phyloP scores from a whole-genome alignment of 2,113 vertebrate species.

The Echinops telfairi region DNA sequence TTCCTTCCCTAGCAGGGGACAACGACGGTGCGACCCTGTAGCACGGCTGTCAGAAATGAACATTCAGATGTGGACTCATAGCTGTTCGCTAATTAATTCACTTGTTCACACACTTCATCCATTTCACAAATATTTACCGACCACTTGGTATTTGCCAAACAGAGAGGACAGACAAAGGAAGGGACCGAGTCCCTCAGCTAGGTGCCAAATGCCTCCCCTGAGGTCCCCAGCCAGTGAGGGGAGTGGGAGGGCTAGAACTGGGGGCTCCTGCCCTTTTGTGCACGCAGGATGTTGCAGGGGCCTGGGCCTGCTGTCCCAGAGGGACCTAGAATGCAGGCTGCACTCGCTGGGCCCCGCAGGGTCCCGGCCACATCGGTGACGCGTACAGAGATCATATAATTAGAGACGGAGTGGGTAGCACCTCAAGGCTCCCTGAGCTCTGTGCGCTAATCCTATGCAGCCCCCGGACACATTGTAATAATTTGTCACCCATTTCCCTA shows the following conservation, averaged over 20 bases:
- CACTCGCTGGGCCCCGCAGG: too few species aligned
- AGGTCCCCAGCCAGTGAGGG: neutral
- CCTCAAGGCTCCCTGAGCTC: neutral
- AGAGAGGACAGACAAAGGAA: neutral
- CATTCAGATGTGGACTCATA: too few species aligned
- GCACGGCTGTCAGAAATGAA: neutral
- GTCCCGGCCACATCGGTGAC: neutral
- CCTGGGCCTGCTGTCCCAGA: neutral
- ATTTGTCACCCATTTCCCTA: slow-evolving; percentile 23
- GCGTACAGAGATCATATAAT: neutral
- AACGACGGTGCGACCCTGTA: fast-evolving
- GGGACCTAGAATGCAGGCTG: too few species aligned
- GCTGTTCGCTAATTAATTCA: neutral
- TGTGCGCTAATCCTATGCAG: neutral
- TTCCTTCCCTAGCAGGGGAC: fast-evolving
- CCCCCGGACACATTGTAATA: neutral
- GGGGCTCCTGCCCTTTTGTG: neutral
- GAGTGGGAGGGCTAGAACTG: neutral
- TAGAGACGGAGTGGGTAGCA: neutral
- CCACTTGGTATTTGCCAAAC: neutral
- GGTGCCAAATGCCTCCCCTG: neutral
- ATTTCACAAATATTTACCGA: neutral
- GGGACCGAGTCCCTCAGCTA: neutral
- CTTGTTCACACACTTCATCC: neutral
- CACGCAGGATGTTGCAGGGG: too few species aligned